Evolutionary conservation across 2,888 invertebrate genomes (phyloP), one percentile per base, ranked within the genome.

Genomic region (Argyra leucocephala): DNA sequence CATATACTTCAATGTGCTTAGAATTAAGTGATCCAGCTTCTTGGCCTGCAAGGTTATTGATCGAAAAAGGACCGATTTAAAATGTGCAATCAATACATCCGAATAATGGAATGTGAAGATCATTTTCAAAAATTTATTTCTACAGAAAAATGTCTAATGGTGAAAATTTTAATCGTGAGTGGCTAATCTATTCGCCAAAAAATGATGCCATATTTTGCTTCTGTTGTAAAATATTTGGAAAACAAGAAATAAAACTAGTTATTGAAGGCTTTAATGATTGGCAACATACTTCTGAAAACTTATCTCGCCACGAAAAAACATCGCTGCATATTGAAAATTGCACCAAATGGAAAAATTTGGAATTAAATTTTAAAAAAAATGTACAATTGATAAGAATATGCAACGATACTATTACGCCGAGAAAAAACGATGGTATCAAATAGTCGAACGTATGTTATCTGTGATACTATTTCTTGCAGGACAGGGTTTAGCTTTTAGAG

Each of bases 161-260:
- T 59, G 59, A 59, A 59, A 59, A 59, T 23, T 59, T 59, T 59
- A 59, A 59, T 59, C 59, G 23, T 59, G 59, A 59, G 59, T 59
- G 59, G 59, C 23, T 59, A 59, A 59, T 59, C 12, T 59, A 59
- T 59, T 59, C 57, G 57, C 57, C 57, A 57, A 57, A 57, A 57
- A 57, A 57, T 57, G 21, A 57, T 57, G 57, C 57, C 57, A 57
- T 57, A 57, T 57, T 57, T 22, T 57, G 57, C 22, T 57, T 57
- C 57, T 57, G 57, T 57, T 57, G 57, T 57, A 57, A 57, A 57
- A 22, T 57, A 57, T 57, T 57, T 57, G 22, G 57, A 57, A 22
- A 57, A 57, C 57, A 57, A 57, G 57, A 57, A 57, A 57, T 57
- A 57, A 57, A 57, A 57, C 57, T 57, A 57, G 57, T 22, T 22